These are phyloP conservation scores for Eumeta japonica DNA, from an alignment of 1,140 invertebrate genomes.

Conservation along the genomic window DNA sequence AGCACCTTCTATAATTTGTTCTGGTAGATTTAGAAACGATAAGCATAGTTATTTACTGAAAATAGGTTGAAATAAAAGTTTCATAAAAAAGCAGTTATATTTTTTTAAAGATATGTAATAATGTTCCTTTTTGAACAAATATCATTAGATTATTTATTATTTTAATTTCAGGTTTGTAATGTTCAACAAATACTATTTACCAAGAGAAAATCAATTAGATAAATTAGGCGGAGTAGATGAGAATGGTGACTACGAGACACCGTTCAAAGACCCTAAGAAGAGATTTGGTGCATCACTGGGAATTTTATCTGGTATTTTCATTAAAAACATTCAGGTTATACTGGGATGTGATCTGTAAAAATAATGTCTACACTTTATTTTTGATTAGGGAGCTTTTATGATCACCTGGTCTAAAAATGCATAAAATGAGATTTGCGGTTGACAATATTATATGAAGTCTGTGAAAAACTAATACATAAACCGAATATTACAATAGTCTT, in stretches of 20 bases:
- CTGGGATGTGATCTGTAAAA: too few species aligned
- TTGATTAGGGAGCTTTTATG: too few species aligned
- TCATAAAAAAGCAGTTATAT: neutral
- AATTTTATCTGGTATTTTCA: conserved; percentile 67
- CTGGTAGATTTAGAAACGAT: too few species aligned
- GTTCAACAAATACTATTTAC: conserved; percentile 82
- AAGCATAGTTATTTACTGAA: too few species aligned
- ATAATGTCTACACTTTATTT: too few species aligned
- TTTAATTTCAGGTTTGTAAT: conserved; percentile 66
- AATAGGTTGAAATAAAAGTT: too few species aligned
- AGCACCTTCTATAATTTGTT: too few species aligned
- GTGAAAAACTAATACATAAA: too few species aligned
- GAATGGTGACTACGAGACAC: conserved; percentile 76
- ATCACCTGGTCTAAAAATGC: too few species aligned
- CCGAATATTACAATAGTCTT: too few species aligned
- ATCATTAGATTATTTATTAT: conserved; percentile 2
- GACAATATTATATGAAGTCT: too few species aligned
- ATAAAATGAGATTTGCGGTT: too few species aligned
- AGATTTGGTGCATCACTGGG: conserved; percentile 80
- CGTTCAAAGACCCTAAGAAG: conserved; percentile 74
- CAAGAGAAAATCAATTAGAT: conserved; percentile 77
- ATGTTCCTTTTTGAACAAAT: neutral
- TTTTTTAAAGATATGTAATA: conserved; percentile 18
- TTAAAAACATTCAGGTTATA: neutral
- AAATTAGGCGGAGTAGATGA: conserved; percentile 82